Conservation (phyloP, 1,140 invertebrate genomes). For the Lepidotrigona ventralis region DNA sequence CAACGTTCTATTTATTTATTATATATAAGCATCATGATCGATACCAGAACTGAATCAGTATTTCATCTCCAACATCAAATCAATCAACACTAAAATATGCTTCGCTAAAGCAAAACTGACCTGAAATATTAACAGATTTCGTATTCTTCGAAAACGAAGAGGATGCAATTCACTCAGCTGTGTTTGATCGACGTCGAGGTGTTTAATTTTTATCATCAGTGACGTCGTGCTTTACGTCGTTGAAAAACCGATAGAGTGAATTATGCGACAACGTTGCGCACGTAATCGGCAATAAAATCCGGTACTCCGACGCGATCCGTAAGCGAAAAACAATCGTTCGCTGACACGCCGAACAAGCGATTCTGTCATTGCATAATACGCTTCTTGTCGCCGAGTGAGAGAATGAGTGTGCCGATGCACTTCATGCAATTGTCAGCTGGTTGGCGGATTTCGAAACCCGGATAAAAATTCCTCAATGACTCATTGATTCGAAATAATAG, state of each 20-base stretch:
- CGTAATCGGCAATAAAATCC: slow-evolving; percentile 3
- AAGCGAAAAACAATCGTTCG: slow-evolving; percentile 15
- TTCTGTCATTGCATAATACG: slow-evolving; percentile 9
- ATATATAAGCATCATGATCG: not conserved
- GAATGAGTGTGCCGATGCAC: not conserved
- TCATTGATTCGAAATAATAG: slow-evolving; percentile 27
- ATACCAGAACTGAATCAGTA: not conserved
- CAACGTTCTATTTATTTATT: not conserved
- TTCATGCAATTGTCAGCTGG: slow-evolving; percentile 8
- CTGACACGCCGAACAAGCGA: slow-evolving; percentile 7
- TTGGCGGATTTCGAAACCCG: slow-evolving; percentile 25
- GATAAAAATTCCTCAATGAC: slow-evolving; percentile 20
- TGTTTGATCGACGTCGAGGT: not conserved
- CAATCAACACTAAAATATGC: not conserved
- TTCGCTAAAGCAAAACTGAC: too few species aligned
- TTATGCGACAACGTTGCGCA: not conserved
- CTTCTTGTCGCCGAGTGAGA: not conserved
- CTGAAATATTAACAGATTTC: not conserved
- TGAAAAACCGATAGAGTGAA: not conserved
- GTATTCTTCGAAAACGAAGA: not conserved
- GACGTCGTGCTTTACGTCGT: not conserved
- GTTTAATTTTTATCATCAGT: not conserved
- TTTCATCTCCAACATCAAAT: not conserved
- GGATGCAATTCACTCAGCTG: not conserved
- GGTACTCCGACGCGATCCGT: not conserved